phyloP scores from a whole-genome alignment of 2,113 vertebrate genomes.

The Sander vitreus region DNA sequence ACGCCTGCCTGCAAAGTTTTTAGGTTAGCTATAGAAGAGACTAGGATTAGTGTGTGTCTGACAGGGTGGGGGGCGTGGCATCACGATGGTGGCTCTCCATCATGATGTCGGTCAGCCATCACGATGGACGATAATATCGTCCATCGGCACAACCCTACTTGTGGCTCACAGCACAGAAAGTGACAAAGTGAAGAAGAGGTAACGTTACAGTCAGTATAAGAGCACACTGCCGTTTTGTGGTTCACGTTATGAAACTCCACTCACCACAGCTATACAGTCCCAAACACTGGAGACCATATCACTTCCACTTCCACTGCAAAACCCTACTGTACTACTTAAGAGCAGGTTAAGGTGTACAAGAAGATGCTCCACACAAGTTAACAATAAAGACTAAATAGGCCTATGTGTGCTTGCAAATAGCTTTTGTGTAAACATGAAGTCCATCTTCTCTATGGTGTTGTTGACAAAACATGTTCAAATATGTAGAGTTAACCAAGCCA shows the following conservation, averaged over 20 bases:
- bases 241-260: constrained; percentile 55
- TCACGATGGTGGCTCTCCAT: no score
- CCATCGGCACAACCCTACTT: not conserved
- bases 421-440: not conserved
- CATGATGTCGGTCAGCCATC: no score
- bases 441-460: not conserved
- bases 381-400: no score
- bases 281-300: constrained; percentile 3
- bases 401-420: no score
- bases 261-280: constrained; percentile 25
- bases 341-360: not conserved
- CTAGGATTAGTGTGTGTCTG: no score
- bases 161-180: not conserved
- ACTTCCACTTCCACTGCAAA: not conserved
- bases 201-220: not conserved
- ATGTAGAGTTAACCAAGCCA: no score
- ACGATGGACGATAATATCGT: no score
- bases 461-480: not conserved
- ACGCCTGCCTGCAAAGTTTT: no score
- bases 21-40: no score
- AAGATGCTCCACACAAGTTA: not conserved
- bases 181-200: constrained; percentile 10
- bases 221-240: constrained; percentile 39
- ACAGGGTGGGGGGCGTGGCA: no score
- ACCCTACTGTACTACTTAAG: not conserved